Evolutionary conservation across 2,113 vertebrate genomes (phyloP).

Genomic region (Stigmatopora nigra): DNA sequence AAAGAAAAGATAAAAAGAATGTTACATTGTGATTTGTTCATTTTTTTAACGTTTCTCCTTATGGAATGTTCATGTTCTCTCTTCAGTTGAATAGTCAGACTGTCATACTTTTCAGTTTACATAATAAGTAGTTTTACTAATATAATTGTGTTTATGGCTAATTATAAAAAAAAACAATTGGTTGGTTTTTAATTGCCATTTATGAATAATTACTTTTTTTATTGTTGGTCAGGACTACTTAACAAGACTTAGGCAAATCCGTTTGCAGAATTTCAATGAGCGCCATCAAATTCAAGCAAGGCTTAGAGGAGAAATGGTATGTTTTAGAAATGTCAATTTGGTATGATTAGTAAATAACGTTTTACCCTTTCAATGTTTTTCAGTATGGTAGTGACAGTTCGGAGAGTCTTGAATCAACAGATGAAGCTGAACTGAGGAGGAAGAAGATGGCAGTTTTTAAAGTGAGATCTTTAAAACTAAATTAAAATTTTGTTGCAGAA

Average conservation of each 20-base stretch:
- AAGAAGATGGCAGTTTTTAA: constrained; percentile 86
- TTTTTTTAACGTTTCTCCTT: not conserved
- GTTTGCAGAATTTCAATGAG: constrained; percentile 96
- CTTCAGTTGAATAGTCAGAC: constrained; percentile 6
- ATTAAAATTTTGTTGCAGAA: not conserved
- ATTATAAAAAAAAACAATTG: not conserved
- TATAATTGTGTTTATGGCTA: not conserved
- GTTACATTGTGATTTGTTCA: not conserved
- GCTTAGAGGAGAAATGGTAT: constrained; percentile 89
- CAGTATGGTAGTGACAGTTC: constrained; percentile 72
- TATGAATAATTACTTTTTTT: not conserved
- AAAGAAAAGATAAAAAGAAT: not conserved
- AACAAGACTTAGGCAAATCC: constrained; percentile 86
- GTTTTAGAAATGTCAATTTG: too few species aligned
- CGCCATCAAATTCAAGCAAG: constrained; percentile 93
- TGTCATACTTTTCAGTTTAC: not conserved
- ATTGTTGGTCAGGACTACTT: constrained; percentile 80
- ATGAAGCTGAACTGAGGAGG: constrained; percentile 78
- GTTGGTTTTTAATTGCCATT: constrained; percentile 15
- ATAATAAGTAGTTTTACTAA: not conserved
- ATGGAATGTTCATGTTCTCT: not conserved
- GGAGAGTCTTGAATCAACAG: constrained; percentile 78
- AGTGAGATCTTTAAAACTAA: constrained; percentile 59
- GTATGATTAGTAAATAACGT: not conserved
- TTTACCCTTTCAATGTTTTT: constrained; percentile 14